Base-by-base conservation (phyloP, 2,113 vertebrate species). In the Narcine bancroftii region DNA sequence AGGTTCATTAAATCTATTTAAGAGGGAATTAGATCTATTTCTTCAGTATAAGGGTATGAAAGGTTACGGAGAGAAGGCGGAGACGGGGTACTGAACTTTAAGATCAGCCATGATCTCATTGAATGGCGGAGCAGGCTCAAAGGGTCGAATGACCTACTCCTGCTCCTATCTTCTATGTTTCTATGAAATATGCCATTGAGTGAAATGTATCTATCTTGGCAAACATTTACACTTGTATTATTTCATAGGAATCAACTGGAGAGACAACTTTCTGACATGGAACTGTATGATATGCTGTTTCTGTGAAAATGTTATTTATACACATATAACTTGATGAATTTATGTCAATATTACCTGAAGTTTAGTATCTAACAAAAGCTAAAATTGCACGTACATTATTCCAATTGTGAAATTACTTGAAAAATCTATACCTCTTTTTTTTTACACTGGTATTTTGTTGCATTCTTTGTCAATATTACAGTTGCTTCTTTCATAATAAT, bases 371-470 rank as follows among this genome's bases (percentile, higher is more conserved):
- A 42, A 89, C 39, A 1, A 89, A 89, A n/a, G 85, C 36, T 69
- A 45, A 42, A 42, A 24, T 39, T 15, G 21, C 6, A 89, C 19
- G 24, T 11, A 39, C 36, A 65, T 65, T 65, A 71, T 45, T 45
- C 42, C 66, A 91, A 91, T 47, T 71, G 26, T 69, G 60, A 69
- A 42, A 91, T 91, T 66, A 91, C 17, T 45, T 91, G 42, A 91
- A 91, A 89, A 91, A 89, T 89, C 56, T 45, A 89, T 66, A 66
- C 45, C 36, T 26, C 24, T 47, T 0, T 53, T 0, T 53, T 53
- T 53, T 81, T 33, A 24, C 66, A 81, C 2, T 53, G 47, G n/a
- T 56, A 11, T 87, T 87, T 60, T n/a, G 36, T 60, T 17, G 17
- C n/a, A 60, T 36, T 6, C 15, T 63, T 60, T 87, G 36, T 39